Base-by-base conservation (phyloP, 1,140 invertebrate genomes). In the Caenorhabditis brenneri region DNA sequence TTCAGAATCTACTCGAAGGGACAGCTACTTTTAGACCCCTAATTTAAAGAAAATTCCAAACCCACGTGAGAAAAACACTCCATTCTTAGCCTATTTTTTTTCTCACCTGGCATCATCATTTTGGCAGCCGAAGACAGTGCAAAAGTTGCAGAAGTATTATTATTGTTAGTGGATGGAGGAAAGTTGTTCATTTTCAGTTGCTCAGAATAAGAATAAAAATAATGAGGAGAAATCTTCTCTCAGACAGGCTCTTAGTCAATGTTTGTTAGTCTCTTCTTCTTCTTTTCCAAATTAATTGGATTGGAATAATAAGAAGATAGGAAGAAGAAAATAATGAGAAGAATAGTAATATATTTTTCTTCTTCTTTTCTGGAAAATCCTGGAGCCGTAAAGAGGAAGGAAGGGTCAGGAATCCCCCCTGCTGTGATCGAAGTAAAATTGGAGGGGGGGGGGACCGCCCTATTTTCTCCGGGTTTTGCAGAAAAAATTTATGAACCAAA, bases 31-130 rank as follows among this genome's bases (percentile, higher is more conserved):
- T n/a, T n/a, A n/a, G n/a, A n/a, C n/a, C n/a, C n/a, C n/a, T n/a
- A n/a, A n/a, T n/a, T n/a, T n/a, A n/a, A n/a, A n/a, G n/a, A n/a
- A n/a, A n/a, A n/a, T n/a, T n/a, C n/a, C n/a, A n/a, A n/a, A n/a
- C n/a, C n/a, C n/a, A n/a, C n/a, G n/a, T n/a, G n/a, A n/a, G n/a
- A n/a, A n/a, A n/a, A n/a, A n/a, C n/a, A n/a, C n/a, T n/a, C n/a
- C n/a, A n/a, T n/a, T n/a, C n/a, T n/a, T n/a, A n/a, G n/a, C n/a
- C 39, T 42, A 42, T 42, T 42, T 42, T 12, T 42, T 42, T 42
- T 42, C 53, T 15, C 19, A 65, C 58, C 58, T 65, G 58, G 58
- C 29, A 65, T 36, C 58, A 65, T 65, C 58, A 65, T 65, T 36
- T 65, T 65, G 10, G 58, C 58, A 1, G 58, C 58, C 12, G 58